Percentiles rank a stretch among this genome's conserved stretches.
phyloP scores from a whole-genome alignment of 2,888 invertebrate genomes.

The Caenorhabditis parvicauda region DNA sequence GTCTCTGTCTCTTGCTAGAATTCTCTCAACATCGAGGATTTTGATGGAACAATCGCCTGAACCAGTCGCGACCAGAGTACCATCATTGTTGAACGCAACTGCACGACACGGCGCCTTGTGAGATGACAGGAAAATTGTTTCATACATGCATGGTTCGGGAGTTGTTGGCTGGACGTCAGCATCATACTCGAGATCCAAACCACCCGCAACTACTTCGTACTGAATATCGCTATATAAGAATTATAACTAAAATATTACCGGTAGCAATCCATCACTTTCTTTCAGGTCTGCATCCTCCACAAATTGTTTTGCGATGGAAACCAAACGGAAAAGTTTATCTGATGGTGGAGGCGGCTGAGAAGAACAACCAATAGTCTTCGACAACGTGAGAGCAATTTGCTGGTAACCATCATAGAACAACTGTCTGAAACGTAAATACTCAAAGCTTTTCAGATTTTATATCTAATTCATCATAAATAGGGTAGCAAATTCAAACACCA shows the following conservation, averaged over 20 bases:
- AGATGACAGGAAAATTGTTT: conserved; percentile 96
- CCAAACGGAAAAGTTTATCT: conserved; percentile 78
- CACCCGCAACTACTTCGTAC: conserved; percentile 66
- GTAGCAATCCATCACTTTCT: conserved; percentile 35
- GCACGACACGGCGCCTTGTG: conserved; percentile 91
- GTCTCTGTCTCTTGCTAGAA: conserved; percentile 90
- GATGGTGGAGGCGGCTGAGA: conserved; percentile 93
- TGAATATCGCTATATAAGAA: conserved; percentile 11
- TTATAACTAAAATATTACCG: conserved; percentile 11
- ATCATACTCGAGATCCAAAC: conserved; percentile 89
- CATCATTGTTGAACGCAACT: conserved; percentile 91
- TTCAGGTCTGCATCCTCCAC: conserved; percentile 55
- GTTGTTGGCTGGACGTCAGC: conserved; percentile 75
- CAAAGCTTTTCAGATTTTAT: neutral
- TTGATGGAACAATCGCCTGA: conserved; percentile 98
- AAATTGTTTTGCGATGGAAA: conserved; percentile 56
- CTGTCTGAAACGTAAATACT: conserved; percentile 72
- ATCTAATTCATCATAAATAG: conserved; percentile 1
- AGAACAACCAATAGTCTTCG: conserved; percentile 77
- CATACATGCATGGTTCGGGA: conserved; percentile 93
- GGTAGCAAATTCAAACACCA: conserved; percentile 7
- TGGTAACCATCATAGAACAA: conserved; percentile 95
- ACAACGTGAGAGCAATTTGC: conserved; percentile 81
- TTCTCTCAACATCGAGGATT: conserved; percentile 96
- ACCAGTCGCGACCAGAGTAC: conserved; percentile 88